phyloP scores from a whole-genome alignment of 2,113 vertebrate genomes.

The Tyto alba region DNA sequence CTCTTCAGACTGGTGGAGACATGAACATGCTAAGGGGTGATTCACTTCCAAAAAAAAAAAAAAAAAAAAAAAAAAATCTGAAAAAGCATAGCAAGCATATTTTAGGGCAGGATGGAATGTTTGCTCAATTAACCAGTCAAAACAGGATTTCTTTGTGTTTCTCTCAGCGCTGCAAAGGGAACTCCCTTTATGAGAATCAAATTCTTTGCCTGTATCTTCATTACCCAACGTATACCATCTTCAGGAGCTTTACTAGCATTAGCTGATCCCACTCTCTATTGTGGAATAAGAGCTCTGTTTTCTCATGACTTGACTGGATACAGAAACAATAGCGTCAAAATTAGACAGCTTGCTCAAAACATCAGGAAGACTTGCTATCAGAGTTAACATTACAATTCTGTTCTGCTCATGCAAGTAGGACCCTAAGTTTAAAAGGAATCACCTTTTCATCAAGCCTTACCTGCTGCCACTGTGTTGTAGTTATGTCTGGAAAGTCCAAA shows the following conservation, averaged over 20 bases:
- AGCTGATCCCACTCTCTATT: neutral
- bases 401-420: neutral
- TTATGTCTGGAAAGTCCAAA: neutral
- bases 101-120: conserved; percentile 60
- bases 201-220: neutral
- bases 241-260: neutral
- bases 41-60: neutral
- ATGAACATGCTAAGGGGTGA: neutral
- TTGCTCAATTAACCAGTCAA: conserved; percentile 59
- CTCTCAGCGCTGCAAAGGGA: neutral
- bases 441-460: neutral
- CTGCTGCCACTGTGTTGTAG: neutral
- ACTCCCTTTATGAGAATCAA: conserved; percentile 20
- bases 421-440: neutral
- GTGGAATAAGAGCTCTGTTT: neutral
- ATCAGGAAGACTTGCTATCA: neutral
- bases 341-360: neutral
- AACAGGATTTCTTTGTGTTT: conserved; percentile 56
- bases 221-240: neutral
- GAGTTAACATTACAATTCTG: neutral
- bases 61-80: neutral
- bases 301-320: neutral
- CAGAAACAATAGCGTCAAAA: neutral
- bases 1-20: conserved; percentile 20
- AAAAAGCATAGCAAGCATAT: conserved; percentile 60